Evolutionary conservation across 2,888 invertebrate genomes (phyloP), one percentile per base, ranked within the genome.

Genomic region (Platycnemis pennipes): DNA sequence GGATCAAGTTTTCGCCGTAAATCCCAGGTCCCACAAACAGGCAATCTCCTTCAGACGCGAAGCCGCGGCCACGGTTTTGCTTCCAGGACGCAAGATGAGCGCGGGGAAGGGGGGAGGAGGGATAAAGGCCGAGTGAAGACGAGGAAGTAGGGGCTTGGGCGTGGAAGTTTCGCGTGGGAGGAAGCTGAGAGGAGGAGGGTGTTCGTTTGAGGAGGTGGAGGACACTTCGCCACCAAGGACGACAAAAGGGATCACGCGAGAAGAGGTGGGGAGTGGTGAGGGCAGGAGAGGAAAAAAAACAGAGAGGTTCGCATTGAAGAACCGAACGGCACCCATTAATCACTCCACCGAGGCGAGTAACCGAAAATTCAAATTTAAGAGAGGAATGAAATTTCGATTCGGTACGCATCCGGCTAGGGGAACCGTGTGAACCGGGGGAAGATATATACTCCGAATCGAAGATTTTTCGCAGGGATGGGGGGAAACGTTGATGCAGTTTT

Each of bases 1-100:
- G 91, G 63, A 91, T 91, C 91, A 91, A 91, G 91, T 91, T 91
- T 91, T 69, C 91, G 69, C 63, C 63, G 91, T 91, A 91, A 91
- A 91, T 91, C 91, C 91, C 77, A 7, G 37, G 31, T 13, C 89
- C 89, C 91, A 42, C 91, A 91, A 91, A 91, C 91, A 69, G 63
- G 44, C 91, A 69, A 91, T 91, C 91, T 91, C 63, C 91, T 89
- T 89, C 42, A 56, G 89, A 87, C 87, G 87, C 87, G 77, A 37
- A 88, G 22, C 88, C 87, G 46, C 88, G 46, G n/a, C n/a, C n/a
- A 49, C 42, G 49, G 49, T 53, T 45, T 26, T 26, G 26, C 2
- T 1, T 5, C 26, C 22, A 53, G 5, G 63, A 13, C 31, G 13
- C 77, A 44, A 87, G 87, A 16, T 13, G 22, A 26, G n/a, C 87